Evolutionary conservation across 2,797 vertebrate genomes (phyloP).

Genomic region (Gallirallus australis): DNA sequence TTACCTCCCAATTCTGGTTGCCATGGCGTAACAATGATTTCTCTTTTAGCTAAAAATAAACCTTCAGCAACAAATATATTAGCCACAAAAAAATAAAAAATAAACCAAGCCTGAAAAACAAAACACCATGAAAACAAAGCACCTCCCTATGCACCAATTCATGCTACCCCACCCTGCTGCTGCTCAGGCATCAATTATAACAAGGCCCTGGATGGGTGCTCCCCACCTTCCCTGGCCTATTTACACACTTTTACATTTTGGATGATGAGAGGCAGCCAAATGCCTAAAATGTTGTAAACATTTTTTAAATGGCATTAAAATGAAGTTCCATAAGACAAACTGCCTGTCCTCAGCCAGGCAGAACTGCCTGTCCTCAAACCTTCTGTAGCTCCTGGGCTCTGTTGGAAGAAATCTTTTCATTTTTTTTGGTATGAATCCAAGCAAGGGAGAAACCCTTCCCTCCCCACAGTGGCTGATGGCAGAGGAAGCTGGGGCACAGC

Average conservation of each 20-base stretch:
- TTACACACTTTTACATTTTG: neutral
- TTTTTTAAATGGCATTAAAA: neutral
- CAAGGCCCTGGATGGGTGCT: accelerated
- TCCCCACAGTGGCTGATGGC: neutral
- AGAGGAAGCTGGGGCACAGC: neutral
- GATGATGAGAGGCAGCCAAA: neutral
- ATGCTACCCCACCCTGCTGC: neutral
- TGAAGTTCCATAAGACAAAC: neutral
- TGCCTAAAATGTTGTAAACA: neutral
- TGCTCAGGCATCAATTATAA: neutral
- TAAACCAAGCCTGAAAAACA: neutral
- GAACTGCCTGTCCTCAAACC: neutral
- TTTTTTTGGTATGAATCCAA: neutral
- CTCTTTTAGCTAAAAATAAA: conserved; percentile 74
- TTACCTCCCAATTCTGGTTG: conserved; percentile 72
- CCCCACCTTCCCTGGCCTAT: neutral
- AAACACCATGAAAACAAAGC: neutral
- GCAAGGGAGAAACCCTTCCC: neutral
- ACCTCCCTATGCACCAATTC: neutral
- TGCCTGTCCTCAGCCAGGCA: neutral
- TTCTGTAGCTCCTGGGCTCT: neutral
- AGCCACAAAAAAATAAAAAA: neutral
- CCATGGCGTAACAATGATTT: conserved; percentile 71
- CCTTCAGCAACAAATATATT: conserved; percentile 50
- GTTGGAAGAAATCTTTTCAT: neutral